Percentiles rank a stretch among this genome's conserved stretches.
Conservation (phyloP, 2,888 invertebrate genomes). For the Tetanocera ferruginea region DNA sequence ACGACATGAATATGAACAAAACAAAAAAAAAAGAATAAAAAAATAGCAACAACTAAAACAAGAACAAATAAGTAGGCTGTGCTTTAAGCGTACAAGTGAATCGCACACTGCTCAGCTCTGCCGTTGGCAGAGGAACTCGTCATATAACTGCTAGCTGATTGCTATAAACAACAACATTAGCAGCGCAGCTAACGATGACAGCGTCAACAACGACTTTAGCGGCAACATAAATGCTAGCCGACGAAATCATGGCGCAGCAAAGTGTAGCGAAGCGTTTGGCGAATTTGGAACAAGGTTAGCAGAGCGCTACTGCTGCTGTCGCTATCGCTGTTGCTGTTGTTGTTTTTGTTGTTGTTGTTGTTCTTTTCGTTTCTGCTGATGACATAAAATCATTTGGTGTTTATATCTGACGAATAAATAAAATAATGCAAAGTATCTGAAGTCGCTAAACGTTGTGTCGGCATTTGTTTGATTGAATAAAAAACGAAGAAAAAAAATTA, state of each 20-base stretch:
- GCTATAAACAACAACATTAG: not conserved
- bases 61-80: not conserved
- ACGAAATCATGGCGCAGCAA: conserved; percentile 7
- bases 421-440: not conserved
- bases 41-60: not conserved
- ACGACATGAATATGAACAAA: not conserved
- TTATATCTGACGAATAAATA: conserved; percentile 3
- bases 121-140: not conserved
- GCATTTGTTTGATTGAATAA: not conserved
- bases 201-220: not conserved
- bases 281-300: conserved; percentile 39
- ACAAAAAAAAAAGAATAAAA: not conserved
- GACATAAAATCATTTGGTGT: conserved; percentile 14
- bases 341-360: not conserved
- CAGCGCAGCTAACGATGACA: not conserved
- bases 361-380: conserved; percentile 1
- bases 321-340: not conserved
- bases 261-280: conserved; percentile 19
- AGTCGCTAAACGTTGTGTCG: not conserved
- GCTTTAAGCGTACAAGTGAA: not conserved
- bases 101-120: not conserved
- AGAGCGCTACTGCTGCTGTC: conserved; percentile 8
- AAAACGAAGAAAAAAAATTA: not conserved
- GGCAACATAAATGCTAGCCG: not conserved
- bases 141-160: no score